phyloP scores from a whole-genome alignment of 2,888 invertebrate genomes.

The Balanococcus diminutus region DNA sequence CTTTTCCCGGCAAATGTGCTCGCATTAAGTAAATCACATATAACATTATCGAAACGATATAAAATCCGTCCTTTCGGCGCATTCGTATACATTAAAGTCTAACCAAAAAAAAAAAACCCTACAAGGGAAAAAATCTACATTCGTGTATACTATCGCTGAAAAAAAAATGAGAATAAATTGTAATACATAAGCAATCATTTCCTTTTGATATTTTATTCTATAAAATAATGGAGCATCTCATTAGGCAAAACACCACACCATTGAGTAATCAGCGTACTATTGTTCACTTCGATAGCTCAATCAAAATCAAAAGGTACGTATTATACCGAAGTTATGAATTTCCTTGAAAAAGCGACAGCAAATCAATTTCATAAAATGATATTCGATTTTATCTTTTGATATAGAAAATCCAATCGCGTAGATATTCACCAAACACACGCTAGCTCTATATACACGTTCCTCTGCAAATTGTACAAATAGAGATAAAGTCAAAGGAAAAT shows the following conservation, averaged over 20 bases:
- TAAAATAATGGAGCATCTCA: neutral
- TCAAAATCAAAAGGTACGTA: neutral
- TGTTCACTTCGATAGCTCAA: slow-evolving; percentile 8
- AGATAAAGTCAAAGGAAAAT: neutral
- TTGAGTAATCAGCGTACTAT: neutral
- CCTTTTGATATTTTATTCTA: neutral
- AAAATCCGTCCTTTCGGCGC: neutral
- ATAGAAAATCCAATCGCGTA: neutral
- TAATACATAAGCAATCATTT: slow-evolving; percentile 7
- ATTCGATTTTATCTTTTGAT: neutral
- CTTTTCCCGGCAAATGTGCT: neutral
- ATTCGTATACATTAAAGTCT: slow-evolving; percentile 8
- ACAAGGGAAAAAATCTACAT: neutral
- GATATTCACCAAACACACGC: neutral
- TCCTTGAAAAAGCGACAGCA: neutral
- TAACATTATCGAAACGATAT: slow-evolving; percentile 14
- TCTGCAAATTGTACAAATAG: neutral
- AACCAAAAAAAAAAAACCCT: neutral
- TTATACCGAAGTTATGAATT: neutral
- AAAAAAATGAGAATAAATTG: neutral
- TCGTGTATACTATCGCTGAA: neutral
- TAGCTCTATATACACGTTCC: neutral
- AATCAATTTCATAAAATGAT: neutral
- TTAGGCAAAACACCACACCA: neutral
- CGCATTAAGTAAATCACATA: neutral